Evolutionary conservation across 1,140 invertebrate species (phyloP).

Genomic region (Zaprionus ornatus): DNA sequence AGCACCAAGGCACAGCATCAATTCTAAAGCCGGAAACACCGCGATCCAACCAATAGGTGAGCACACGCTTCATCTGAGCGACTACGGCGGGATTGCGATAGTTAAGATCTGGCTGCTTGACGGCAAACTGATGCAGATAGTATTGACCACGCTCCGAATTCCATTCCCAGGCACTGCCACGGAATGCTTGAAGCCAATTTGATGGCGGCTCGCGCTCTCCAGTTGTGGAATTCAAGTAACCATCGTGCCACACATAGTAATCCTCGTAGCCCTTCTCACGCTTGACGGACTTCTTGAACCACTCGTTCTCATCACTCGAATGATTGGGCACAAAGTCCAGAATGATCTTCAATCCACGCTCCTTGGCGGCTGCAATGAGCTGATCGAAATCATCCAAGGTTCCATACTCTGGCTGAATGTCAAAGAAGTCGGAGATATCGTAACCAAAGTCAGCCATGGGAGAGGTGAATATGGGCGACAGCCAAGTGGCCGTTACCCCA

Average conservation of each 20-base stretch:
- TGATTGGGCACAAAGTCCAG: constrained; percentile 88
- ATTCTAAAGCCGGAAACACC: constrained; percentile 91
- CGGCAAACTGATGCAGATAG: constrained; percentile 88
- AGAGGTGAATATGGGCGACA: constrained; percentile 89
- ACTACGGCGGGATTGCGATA: constrained; percentile 87
- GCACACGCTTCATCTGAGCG: constrained; percentile 88
- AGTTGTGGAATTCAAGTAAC: constrained; percentile 70
- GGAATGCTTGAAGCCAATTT: constrained; percentile 88
- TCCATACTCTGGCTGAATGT: constrained; percentile 89
- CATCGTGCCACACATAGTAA: constrained; percentile 89
- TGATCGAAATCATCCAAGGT: constrained; percentile 89
- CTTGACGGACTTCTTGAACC: constrained; percentile 88
- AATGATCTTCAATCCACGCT: constrained; percentile 73
- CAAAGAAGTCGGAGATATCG: constrained; percentile 89
- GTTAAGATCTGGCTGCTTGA: constrained; percentile 89
- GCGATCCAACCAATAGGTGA: constrained; percentile 90
- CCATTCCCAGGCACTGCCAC: constrained; percentile 88
- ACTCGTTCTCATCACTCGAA: constrained; percentile 88
- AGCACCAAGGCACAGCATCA: constrained; percentile 86
- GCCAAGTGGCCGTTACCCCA: constrained; percentile 87
- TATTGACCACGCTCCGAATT: constrained; percentile 86
- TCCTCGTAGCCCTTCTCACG: constrained; percentile 86
- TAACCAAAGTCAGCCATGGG: constrained; percentile 89
- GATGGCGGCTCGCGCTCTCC: constrained; percentile 85
- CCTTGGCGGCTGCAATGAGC: constrained; percentile 87